Percentiles rank a stretch among this genome's conserved stretches.
Conservation (phyloP, 2,113 vertebrate genomes). For the Cranoglanis bouderius region DNA sequence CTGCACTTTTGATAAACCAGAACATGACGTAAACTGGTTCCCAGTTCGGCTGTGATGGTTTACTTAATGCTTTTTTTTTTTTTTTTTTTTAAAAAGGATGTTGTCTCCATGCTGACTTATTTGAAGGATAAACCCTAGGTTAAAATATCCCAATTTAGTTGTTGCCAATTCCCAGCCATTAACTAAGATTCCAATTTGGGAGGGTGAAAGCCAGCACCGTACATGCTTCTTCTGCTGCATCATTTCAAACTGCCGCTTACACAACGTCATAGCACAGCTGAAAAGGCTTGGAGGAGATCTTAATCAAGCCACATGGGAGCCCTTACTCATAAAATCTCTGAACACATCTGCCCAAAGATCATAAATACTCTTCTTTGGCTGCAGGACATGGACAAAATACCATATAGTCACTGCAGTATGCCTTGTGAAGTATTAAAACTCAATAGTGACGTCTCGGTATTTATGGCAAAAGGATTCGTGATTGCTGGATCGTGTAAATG, state of each 20-base stretch:
- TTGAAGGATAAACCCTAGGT: background rate
- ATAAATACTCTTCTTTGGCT: background rate
- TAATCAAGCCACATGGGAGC: background rate
- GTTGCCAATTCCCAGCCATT: background rate
- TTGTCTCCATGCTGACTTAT: background rate
- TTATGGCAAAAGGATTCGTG: background rate
- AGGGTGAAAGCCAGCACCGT: background rate
- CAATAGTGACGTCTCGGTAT: background rate
- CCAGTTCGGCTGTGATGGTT: conserved; percentile 60
- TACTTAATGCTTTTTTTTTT: background rate
- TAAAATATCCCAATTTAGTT: background rate
- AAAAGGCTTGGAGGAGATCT: background rate
- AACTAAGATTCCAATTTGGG: background rate
- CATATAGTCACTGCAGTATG: background rate
- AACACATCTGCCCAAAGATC: background rate
- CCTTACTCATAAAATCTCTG: background rate
- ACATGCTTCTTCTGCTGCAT: conserved; percentile 1
- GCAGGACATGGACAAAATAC: background rate
- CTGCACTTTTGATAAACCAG: conserved; percentile 68
- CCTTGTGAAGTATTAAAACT: background rate
- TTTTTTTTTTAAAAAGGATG: no score
- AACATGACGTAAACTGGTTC: conserved; percentile 77
- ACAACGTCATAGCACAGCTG: background rate
- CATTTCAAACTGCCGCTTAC: background rate
- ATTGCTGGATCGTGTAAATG: background rate